Base-by-base conservation (phyloP, 2,113 vertebrate species). In the Peromyscus polionotus region DNA sequence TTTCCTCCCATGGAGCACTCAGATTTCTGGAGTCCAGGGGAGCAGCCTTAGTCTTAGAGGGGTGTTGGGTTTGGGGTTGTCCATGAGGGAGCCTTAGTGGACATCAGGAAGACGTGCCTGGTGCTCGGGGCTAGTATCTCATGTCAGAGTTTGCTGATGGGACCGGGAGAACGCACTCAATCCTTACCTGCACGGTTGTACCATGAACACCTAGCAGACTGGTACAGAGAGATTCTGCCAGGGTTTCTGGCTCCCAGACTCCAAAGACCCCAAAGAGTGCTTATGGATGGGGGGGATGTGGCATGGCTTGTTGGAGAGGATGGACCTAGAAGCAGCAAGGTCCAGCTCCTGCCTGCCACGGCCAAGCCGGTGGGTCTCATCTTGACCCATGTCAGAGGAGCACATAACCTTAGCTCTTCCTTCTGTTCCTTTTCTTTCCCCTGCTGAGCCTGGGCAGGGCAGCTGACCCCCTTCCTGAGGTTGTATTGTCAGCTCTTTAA, bases 1-100 rank as follows among this genome's bases (percentile, higher is more conserved):
- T 93, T 81, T 19, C 7, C 10, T 93, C 59, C 33, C 73, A 54
- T 45, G 36, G 39, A 88, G 59, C 63, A 90, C 28, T n/a, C 31
- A 72, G 22, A 63, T 77, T 91, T 96, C 22, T 77, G 81, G 51
- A 85, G 24, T n/a, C 59, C n/a, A 22, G 70, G 51, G 57, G 20
- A 76, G 51, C 20, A 13, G 61, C 7, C 36, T 70, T 8, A 8
- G 1, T 48, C 39, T 79, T 2, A 1, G 91, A 93, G 65, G 67
- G 48, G 19, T 65, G 26, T 36, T 85, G 51, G n/a, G 10, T 51
- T 1, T 54, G 22, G 31, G n/a, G 28, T 36, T 4, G 76, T 20
- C 31, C 22, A 2, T 22, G 4, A 33, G 68, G 61, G 61, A 80
- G 24, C 51, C 36, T 86, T 70, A 42, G 84, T 72, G 84, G 94